Percentiles rank a stretch among this genome's conserved stretches.
Conservation (phyloP, 2,113 vertebrate genomes). For the Stictonetta naevosa region DNA sequence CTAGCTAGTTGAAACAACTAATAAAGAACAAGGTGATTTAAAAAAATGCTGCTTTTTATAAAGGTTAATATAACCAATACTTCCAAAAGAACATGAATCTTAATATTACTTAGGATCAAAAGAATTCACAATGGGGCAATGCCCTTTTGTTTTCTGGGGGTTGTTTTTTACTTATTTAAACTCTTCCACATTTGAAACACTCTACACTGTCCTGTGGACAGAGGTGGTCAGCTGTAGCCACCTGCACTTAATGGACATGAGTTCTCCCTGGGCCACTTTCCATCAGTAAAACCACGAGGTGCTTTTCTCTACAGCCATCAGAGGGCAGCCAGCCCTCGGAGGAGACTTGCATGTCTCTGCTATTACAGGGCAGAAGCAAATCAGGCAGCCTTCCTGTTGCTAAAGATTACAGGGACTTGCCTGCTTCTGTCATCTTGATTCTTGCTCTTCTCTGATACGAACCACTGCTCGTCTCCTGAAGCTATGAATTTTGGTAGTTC, state of each 20-base stretch:
- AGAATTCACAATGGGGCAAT: neutral
- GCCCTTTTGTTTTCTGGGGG: neutral
- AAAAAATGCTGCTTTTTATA: neutral
- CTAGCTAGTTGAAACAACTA: no score
- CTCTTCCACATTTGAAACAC: neutral
- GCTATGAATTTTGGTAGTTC: neutral
- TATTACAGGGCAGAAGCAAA: neutral
- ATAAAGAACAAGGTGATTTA: neutral
- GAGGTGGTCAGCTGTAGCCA: neutral
- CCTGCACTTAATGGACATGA: neutral
- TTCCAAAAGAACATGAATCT: neutral
- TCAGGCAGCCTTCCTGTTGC: neutral
- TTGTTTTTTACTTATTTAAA: neutral
- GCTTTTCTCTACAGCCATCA: neutral
- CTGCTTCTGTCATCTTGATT: neutral
- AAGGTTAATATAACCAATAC: neutral
- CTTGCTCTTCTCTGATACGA: neutral
- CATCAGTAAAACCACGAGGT: neutral
- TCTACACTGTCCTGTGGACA: neutral
- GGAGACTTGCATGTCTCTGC: neutral
- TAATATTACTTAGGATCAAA: neutral
- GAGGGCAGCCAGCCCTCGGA: neutral
- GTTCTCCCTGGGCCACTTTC: neutral
- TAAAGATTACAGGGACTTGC: no score
- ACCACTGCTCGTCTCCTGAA: neutral